phyloP scores from a whole-genome alignment of 2,888 invertebrate species.

The Lasioglossum marginatum region DNA sequence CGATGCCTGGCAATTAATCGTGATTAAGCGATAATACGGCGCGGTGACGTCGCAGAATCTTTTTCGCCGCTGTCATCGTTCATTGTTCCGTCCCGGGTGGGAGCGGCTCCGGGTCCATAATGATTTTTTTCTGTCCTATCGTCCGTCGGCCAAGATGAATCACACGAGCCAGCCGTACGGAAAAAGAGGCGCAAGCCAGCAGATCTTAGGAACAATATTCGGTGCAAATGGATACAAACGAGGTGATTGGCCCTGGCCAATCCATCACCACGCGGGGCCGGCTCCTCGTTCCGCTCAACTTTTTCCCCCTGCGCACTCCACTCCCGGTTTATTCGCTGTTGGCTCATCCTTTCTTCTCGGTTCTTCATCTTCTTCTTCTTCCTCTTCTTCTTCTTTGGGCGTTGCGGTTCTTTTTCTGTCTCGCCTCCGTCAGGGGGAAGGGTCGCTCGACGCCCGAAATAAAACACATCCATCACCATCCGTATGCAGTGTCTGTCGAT shows the following conservation, averaged over 20 bases:
- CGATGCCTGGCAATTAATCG: constrained; percentile 63
- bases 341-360: constrained; percentile 7
- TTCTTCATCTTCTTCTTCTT: not conserved
- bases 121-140: constrained; percentile 37
- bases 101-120: constrained; percentile 25
- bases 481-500: constrained; percentile 67
- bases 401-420: constrained; percentile 16
- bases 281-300: constrained; percentile 64
- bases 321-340: constrained; percentile 31
- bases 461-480: constrained; percentile 77
- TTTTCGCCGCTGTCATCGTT: constrained; percentile 57
- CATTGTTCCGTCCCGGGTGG: constrained; percentile 46
- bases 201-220: constrained; percentile 77
- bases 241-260: constrained; percentile 79
- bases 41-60: constrained; percentile 62
- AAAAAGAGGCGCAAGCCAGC: constrained; percentile 51
- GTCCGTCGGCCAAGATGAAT: constrained; percentile 68
- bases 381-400: constrained; percentile 2
- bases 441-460: constrained; percentile 62
- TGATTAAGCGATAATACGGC: constrained; percentile 61
- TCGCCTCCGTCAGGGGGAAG: not conserved
- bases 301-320: constrained; percentile 43
- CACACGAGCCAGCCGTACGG: constrained; percentile 41
- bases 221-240: constrained; percentile 81
- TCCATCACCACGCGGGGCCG: constrained; percentile 73